Evolutionary conservation across 2,797 vertebrate genomes (phyloP).

Genomic region (Muraenolepis orangiensis): DNA sequence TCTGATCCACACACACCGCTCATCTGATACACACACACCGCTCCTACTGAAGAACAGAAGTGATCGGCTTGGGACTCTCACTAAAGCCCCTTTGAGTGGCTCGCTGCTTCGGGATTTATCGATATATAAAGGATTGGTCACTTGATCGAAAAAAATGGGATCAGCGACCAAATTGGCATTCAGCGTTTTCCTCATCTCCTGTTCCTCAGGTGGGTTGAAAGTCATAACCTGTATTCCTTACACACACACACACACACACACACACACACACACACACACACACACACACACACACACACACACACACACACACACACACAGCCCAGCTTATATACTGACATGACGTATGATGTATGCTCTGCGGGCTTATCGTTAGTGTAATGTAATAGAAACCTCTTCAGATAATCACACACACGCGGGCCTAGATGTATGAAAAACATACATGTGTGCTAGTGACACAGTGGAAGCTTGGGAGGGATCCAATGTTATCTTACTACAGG

Average conservation of each 20-base stretch:
- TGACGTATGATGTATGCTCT: not conserved
- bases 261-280: too few species aligned
- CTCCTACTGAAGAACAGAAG: constrained; percentile 8
- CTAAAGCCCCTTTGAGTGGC: constrained; percentile 30
- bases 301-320: too few species aligned
- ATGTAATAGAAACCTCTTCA: not conserved
- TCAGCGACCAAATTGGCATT: constrained; percentile 90
- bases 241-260: not conserved
- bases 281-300: too few species aligned
- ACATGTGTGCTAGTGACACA: not conserved
- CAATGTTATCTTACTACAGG: not conserved
- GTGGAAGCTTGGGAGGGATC: not conserved
- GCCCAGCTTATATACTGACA: not conserved
- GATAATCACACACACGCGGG: not conserved
- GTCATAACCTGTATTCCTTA: not conserved
- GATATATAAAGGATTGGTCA: constrained; percentile 27
- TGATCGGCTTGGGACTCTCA: constrained; percentile 11
- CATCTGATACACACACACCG: not conserved
- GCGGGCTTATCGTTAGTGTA: not conserved
- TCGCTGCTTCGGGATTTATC: constrained; percentile 40
- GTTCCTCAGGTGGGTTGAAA: constrained; percentile 84
- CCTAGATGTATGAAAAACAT: not conserved
- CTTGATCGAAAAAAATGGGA: constrained; percentile 81
- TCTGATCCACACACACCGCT: not conserved
- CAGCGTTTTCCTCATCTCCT: constrained; percentile 91